These are phyloP conservation scores for Cyprinodon tularosa DNA, from an alignment of 2,113 vertebrate genomes.

Conservation along the genomic window DNA sequence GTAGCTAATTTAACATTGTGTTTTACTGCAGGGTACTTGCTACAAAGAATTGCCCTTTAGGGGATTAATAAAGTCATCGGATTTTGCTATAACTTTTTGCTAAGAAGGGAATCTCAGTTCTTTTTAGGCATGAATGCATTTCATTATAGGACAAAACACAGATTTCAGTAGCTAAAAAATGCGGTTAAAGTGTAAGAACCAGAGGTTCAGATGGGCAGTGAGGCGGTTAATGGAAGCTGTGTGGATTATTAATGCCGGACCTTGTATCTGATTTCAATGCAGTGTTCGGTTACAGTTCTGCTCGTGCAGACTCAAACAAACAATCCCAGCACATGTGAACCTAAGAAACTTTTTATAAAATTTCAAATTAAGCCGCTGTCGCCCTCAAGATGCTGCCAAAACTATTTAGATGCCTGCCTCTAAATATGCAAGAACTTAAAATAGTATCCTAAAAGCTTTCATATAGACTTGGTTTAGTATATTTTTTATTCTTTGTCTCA, in stretches of 20 bases:
- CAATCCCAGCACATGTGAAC: neutral
- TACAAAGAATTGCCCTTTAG: too few species aligned
- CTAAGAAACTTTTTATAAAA: neutral
- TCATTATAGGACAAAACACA: neutral
- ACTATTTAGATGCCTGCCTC: too few species aligned
- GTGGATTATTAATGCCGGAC: conserved; percentile 75
- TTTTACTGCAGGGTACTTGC: too few species aligned
- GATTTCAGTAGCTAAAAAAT: conserved; percentile 14
- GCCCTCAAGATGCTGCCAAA: neutral
- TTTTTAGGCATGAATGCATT: neutral
- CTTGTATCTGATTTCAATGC: conserved; percentile 68
- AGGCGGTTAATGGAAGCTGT: conserved; percentile 66
- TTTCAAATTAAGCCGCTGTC: neutral
- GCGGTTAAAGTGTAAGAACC: conserved; percentile 3
- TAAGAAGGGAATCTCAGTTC: too few species aligned
- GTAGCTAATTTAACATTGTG: too few species aligned
- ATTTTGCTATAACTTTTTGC: too few species aligned
- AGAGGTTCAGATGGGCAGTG: conserved; percentile 46
- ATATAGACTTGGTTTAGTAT: too few species aligned
- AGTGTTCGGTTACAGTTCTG: conserved; percentile 51
- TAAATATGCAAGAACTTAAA: too few species aligned
- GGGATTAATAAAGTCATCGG: too few species aligned
- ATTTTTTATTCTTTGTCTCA: too few species aligned
- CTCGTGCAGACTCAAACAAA: neutral
- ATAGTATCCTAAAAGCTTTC: too few species aligned